A percentile compares a stretch with the other conserved stretches of the same genome.
Conservation (phyloP, 2,797 vertebrate genomes). For the Cossypha niveicapilla region DNA sequence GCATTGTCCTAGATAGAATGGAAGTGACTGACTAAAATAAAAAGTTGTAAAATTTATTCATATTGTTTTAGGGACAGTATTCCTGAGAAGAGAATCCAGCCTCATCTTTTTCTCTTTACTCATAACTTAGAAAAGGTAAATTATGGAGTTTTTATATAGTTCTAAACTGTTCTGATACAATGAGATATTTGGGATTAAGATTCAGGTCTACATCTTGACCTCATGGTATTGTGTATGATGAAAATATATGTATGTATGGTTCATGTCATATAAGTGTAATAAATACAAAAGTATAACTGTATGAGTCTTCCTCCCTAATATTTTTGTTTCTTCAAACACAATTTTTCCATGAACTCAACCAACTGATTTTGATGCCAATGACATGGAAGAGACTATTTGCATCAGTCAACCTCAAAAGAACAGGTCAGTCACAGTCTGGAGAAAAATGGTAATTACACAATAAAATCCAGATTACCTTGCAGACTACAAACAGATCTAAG, state of each 20-base stretch:
- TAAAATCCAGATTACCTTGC: background rate
- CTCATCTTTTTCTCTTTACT: background rate
- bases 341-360: background rate
- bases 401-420: background rate
- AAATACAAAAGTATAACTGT: background rate
- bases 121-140: background rate
- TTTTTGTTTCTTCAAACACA: background rate
- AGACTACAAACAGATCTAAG: background rate
- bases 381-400: background rate
- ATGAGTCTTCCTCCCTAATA: background rate
- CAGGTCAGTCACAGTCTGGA: background rate
- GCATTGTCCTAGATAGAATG: background rate
- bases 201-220: background rate
- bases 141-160: background rate
- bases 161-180: background rate
- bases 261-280: background rate
- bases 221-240: background rate
- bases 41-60: background rate
- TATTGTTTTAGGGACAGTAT: background rate
- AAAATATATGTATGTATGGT: background rate
- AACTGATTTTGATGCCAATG: background rate
- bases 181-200: background rate
- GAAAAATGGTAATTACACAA: background rate
- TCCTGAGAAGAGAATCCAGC: background rate
- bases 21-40: background rate